Conservation (phyloP, 2,888 invertebrate genomes). For the Diogma glabrata region DNA sequence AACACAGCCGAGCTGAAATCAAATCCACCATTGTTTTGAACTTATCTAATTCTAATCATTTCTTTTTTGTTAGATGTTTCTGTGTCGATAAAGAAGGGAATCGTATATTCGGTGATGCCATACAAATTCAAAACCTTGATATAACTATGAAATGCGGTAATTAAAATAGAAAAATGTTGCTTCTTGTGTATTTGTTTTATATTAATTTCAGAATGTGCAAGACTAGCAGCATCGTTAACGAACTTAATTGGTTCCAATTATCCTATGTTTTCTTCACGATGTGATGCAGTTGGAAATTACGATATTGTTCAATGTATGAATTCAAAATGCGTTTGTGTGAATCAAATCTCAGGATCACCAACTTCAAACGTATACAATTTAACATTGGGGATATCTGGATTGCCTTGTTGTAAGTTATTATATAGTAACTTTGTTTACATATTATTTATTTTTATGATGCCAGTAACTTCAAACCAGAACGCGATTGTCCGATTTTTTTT, state of each 20-base stretch:
- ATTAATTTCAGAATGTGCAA: conserved; percentile 40
- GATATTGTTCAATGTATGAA: conserved; percentile 53
- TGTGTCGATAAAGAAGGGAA: conserved; percentile 49
- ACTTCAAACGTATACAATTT: conserved; percentile 30
- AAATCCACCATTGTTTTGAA: no score
- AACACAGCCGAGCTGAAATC: no score
- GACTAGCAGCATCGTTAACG: conserved; percentile 39
- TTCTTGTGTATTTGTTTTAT: conserved; percentile 7
- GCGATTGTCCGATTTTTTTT: no score
- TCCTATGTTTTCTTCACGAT: conserved; percentile 42
- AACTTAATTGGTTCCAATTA: conserved; percentile 34
- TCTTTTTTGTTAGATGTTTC: conserved; percentile 43
- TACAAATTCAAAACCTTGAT: conserved; percentile 35
- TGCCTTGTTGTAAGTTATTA: conserved; percentile 43
- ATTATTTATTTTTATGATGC: no score
- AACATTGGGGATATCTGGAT: conserved; percentile 28
- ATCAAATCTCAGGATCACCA: conserved; percentile 41
- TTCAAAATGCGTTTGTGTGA: conserved; percentile 49
- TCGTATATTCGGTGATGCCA: conserved; percentile 54
- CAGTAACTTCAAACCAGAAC: no score
- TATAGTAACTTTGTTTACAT: no score
- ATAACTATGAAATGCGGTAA: conserved; percentile 48
- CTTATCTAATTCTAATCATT: no score
- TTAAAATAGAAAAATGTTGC: conserved; percentile 14
- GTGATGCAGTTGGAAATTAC: conserved; percentile 53